Base-by-base conservation (phyloP, 2,888 invertebrate species). In the Ectropis crepuscularia region DNA sequence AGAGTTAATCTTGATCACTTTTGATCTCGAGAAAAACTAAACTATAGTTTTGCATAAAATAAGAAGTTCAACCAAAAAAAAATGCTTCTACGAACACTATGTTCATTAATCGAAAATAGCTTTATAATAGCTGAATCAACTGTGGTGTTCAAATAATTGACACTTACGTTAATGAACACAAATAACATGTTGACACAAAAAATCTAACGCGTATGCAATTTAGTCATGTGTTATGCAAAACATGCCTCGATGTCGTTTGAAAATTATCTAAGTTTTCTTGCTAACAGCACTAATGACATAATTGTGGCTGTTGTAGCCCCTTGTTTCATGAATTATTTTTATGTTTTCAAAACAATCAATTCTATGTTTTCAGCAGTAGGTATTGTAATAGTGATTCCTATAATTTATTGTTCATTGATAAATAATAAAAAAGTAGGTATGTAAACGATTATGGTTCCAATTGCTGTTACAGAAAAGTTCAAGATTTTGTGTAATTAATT, bases 111-210 rank as follows among this genome's bases (percentile, higher is more conserved):
- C 5, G 45, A 48, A 43, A 55, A 63, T 59, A n/a, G 36, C 11
- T 51, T 53, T 48, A 36, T 48, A 58, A 63, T 53, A 11, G 57
- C 38, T 54, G 37, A 54, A 45, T 54, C 50, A 41, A 11, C 12
- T 37, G 47, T 45, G 53, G 58, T 68, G 65, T 49, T 37, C 37
- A 46, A 65, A 57, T 68, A 70, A 74, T 70, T 62, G 68, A 54
- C 63, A 65, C 46, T 61, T 61, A 58, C 9, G 10, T 9, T 57
- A 42, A 51, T 61, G 46, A 8, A 16, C 16, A 6, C 63, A 67
- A 69, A 71, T 72, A 39, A 62, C 57, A 68, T 67, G 72, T 72
- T 71, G 66, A 53, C 47, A 41, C 16, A 57, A 36, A 55, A 63
- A 53, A 58, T 54, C 36, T 39, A 64, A 50, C 57, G 55, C 58